Evolutionary conservation across 2,797 vertebrate genomes (phyloP).

Genomic region (Eptatretus atami): DNA sequence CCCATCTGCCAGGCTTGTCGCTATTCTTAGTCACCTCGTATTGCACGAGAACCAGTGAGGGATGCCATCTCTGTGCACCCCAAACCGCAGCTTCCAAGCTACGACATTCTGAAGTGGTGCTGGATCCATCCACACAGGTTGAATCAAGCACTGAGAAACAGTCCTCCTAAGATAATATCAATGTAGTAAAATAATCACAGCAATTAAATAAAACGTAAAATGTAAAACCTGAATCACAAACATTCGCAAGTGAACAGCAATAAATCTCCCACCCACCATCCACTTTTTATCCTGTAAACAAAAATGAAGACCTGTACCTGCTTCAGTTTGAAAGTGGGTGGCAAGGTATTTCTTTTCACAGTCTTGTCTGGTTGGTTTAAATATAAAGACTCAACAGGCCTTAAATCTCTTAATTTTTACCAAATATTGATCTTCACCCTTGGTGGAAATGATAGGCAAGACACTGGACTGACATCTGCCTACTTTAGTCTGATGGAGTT

Average conservation of each 20-base stretch:
- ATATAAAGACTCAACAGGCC: too few relatives aligned
- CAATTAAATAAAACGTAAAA: neutral
- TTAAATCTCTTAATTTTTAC: too few relatives aligned
- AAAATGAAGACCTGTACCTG: too few relatives aligned
- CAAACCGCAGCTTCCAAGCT: constrained; percentile 28
- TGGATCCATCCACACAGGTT: constrained; percentile 80
- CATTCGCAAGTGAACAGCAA: neutral
- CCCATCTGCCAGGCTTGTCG: too few relatives aligned
- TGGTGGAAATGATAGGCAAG: too few relatives aligned
- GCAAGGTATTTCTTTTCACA: too few relatives aligned
- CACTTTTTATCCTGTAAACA: too few relatives aligned
- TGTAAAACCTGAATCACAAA: neutral
- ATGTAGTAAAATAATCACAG: constrained; percentile 1
- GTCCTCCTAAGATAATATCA: constrained; percentile 13
- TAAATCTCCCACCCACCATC: neutral
- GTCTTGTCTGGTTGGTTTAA: too few relatives aligned
- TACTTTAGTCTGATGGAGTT: too few relatives aligned
- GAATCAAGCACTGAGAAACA: constrained; percentile 29
- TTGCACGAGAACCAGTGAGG: constrained; percentile 56
- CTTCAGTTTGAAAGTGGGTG: too few relatives aligned
- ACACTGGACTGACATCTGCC: too few relatives aligned
- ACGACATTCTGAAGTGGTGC: constrained; percentile 29
- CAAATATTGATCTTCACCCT: too few relatives aligned
- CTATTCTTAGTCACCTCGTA: constrained; percentile 29
- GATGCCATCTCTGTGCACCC: constrained; percentile 28